A percentile compares a stretch with the other conserved stretches of the same genome.
Evolutionary conservation across 2,113 vertebrate species (phyloP).

Genomic region (Chionodraco myersi): DNA sequence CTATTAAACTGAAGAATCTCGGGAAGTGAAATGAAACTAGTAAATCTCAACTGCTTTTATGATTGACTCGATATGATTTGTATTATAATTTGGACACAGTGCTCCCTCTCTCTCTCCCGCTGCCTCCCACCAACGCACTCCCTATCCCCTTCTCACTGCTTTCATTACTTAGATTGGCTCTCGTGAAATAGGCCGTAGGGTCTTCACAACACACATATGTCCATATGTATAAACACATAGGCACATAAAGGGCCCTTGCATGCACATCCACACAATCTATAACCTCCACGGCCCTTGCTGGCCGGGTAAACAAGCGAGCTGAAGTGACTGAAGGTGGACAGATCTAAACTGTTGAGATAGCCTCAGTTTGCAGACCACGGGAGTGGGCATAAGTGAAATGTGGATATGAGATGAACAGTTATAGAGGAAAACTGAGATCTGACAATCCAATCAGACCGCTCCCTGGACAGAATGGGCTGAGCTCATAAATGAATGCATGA

Average conservation of each 20-base stretch:
- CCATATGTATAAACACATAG: slow-evolving; percentile 17
- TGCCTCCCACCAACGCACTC: slow-evolving; percentile 60
- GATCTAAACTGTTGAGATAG: slow-evolving; percentile 26
- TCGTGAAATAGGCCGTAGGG: slow-evolving; percentile 62
- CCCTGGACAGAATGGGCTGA: slow-evolving; percentile 49
- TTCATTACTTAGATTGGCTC: slow-evolving; percentile 82
- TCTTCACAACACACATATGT: slow-evolving; percentile 49
- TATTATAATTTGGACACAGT: slow-evolving; percentile 82
- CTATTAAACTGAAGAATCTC: slow-evolving; percentile 84
- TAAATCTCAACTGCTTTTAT: slow-evolving; percentile 83
- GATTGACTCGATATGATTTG: slow-evolving; percentile 85
- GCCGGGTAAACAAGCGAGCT: slow-evolving; percentile 1
- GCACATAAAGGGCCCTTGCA: neutral
- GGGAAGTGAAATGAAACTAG: slow-evolving; percentile 84
- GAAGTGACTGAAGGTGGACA: slow-evolving; percentile 6
- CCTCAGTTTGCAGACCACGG: slow-evolving; percentile 30
- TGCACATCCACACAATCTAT: neutral
- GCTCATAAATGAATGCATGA: slow-evolving; percentile 79
- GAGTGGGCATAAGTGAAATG: slow-evolving; percentile 38
- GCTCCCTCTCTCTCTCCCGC: slow-evolving; percentile 60
- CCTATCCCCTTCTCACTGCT: slow-evolving; percentile 62
- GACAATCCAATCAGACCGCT: slow-evolving; percentile 74
- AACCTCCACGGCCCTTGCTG: neutral
- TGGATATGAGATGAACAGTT: slow-evolving; percentile 59
- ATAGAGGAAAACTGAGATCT: slow-evolving; percentile 65